Percentiles rank a stretch among this genome's conserved stretches.
phyloP scores from a whole-genome alignment of 2,888 invertebrate genomes.

The Acleris holmiana region DNA sequence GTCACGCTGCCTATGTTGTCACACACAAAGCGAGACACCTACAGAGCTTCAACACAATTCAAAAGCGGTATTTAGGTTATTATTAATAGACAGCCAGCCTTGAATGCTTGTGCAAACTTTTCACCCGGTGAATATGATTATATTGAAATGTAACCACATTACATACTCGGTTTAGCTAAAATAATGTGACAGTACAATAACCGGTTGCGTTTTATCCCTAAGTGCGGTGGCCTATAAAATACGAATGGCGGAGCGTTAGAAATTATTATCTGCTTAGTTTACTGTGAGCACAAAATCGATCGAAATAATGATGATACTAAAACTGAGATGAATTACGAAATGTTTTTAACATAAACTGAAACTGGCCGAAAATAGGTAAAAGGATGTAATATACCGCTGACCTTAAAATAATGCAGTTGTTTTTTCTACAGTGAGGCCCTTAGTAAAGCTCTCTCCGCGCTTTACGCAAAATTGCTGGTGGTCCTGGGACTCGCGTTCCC shows the following conservation, averaged over 20 bases:
- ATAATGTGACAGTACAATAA: conserved; percentile 10
- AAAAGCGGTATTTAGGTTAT: conserved; percentile 65
- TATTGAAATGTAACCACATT: conserved; percentile 44
- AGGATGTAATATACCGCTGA: background rate
- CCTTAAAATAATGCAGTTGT: conserved; percentile 4
- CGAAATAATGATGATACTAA: conserved; percentile 24
- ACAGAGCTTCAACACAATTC: conserved; percentile 62
- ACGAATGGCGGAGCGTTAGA: conserved; percentile 19
- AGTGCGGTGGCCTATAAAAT: conserved; percentile 17
- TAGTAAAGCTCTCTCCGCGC: conserved; percentile 89
- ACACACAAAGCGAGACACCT: conserved; percentile 56
- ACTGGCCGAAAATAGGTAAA: too few relatives aligned
- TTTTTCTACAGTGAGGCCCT: conserved; percentile 86
- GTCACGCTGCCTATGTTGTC: conserved; percentile 50
- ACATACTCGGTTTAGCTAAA: conserved; percentile 5
- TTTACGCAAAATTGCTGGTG: conserved; percentile 93
- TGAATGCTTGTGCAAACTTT: conserved; percentile 56
- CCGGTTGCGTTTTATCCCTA: conserved; percentile 7
- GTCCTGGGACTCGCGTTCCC: conserved; percentile 94
- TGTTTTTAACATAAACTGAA: conserved; percentile 23
- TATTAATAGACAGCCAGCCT: conserved; percentile 61
- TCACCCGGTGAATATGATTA: conserved; percentile 53
- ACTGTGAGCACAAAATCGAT: conserved; percentile 12
- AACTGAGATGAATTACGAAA: conserved; percentile 22
- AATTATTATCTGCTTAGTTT: conserved; percentile 17